Evolutionary conservation across 2,888 invertebrate species (phyloP), one percentile per base, ranked within the genome.

Genomic region (Sipha maydis): DNA sequence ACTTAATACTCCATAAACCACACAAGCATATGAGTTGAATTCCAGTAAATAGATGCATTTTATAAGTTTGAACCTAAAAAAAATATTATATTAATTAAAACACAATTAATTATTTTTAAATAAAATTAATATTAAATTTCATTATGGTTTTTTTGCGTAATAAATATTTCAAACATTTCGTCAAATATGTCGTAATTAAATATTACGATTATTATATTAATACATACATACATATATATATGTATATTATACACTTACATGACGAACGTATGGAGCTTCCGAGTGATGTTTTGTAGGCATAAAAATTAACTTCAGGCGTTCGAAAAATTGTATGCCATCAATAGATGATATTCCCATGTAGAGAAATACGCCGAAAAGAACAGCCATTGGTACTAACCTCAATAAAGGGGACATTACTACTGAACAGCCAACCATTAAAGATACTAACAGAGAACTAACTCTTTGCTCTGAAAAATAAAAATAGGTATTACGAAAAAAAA

Each of bases 231-330:
- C n/a, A n/a, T n/a, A n/a, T n/a, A n/a, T n/a, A n/a, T n/a, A n/a
- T n/a, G n/a, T n/a, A n/a, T n/a, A n/a, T n/a, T n/a, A 71, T 41
- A 54, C 9, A 92, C 94, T 93, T 91, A 96, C 98, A 92, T 96
- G 94, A 91, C 97, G 94, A 73, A 98, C 98, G 92, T 97, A 99
- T 17, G 96, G 95, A 34, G 96, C 95, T 91, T 96, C 95, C 7
- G 98, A 98, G 92, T 98, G 98, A 92, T 99, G 97, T 92, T 99
- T 99, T 17, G 96, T 96, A 0, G 99, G 99, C 95, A 98, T 97
- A 91, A 99, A 95, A 90, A 98, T 94, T 80, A 99, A 93, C 90
- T 96, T 95, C 90, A 96, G 93, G 89, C 99, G 94, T 91, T 98
- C 97, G 92, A 98, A 97, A 92, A 99, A 95, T 92, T 99, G 98